Base-by-base conservation (phyloP, 2,113 vertebrate species). In the Marmota flaviventris region DNA sequence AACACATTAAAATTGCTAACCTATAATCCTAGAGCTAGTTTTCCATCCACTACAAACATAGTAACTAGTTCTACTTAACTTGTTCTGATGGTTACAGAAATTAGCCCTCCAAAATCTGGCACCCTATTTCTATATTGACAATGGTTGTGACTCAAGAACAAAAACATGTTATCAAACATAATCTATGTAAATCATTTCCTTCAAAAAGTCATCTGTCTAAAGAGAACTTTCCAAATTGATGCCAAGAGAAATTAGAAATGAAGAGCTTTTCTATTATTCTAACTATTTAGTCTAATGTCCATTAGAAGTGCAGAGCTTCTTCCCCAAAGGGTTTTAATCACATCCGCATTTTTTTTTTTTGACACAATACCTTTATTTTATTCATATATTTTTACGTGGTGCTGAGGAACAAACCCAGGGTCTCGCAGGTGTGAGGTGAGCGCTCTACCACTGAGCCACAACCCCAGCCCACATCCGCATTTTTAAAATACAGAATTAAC, bases 151-250 rank as follows among this genome's bases (percentile, higher is more conserved):
- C 48, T 83, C 20, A 67, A 61, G 79, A 94, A 77, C 53, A 90
- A 94, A 89, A 18, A 85, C 7, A 85, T 0, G 1, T 39, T 11
- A 85, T 87, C 37, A 88, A 70, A 95, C 42, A 84, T 3, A 69
- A 91, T 81, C 34, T 13, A 48, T 3, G 8, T 24, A 63, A 63
- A 25, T 63, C 45, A 75, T 53, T 92, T 83, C 65, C 70, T 84
- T 90, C 87, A 96, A 95, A 93, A 91, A 85, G 51, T 10, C 17
- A 73, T 14, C 88, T 91, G n/a, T 93, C 78, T 83, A 67, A 76
- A 93, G 42, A 48, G 8, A 93, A 84, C 16, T 73, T 67, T 85
- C 67, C 22, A 37, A 96, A 94, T n/a, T 61, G 24, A 65, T 16
- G 16, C 29, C 63, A 85, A 77, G 58, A 73, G n/a, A 69, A 79